Percentiles rank a stretch among this genome's conserved stretches.
Evolutionary conservation across 2,113 vertebrate genomes (phyloP).

Genomic region (Oncorhynchus tshawytscha): DNA sequence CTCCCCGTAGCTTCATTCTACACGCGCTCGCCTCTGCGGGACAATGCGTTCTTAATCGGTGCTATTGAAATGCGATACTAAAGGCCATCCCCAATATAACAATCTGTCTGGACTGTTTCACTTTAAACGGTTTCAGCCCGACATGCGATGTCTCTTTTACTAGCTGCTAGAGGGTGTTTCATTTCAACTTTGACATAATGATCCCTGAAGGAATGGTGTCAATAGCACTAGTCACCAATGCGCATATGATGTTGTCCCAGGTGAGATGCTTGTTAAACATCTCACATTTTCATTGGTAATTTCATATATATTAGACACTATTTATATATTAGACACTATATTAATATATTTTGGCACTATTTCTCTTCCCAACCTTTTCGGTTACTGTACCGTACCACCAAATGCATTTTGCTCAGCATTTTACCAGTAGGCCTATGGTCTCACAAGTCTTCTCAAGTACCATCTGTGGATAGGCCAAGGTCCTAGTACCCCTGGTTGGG

Average conservation of each 20-base stretch:
- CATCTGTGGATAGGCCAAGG: too few species aligned
- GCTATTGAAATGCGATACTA: constrained; percentile 36
- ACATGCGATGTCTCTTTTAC: constrained; percentile 18
- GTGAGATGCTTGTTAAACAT: too few species aligned
- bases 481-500: too few species aligned
- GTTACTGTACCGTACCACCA: too few species aligned
- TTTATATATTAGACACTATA: too few species aligned
- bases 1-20: constrained; percentile 12
- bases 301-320: too few species aligned
- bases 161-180: constrained; percentile 3
- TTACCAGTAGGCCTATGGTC: too few species aligned
- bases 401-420: too few species aligned
- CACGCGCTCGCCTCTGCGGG: not conserved
- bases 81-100: constrained; percentile 36
- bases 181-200: constrained; percentile 24
- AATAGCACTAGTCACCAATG: not conserved
- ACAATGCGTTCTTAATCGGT: not conserved
- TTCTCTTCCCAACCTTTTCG: too few species aligned
- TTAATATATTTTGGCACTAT: too few species aligned
- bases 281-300: too few species aligned
- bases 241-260: not conserved
- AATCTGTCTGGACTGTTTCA: not conserved
- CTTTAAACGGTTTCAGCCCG: not conserved
- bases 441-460: too few species aligned
- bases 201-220: not conserved